These are phyloP conservation scores for Glaucidium brasilianum DNA, from an alignment of 2,113 vertebrate genomes.

Conservation along the genomic window DNA sequence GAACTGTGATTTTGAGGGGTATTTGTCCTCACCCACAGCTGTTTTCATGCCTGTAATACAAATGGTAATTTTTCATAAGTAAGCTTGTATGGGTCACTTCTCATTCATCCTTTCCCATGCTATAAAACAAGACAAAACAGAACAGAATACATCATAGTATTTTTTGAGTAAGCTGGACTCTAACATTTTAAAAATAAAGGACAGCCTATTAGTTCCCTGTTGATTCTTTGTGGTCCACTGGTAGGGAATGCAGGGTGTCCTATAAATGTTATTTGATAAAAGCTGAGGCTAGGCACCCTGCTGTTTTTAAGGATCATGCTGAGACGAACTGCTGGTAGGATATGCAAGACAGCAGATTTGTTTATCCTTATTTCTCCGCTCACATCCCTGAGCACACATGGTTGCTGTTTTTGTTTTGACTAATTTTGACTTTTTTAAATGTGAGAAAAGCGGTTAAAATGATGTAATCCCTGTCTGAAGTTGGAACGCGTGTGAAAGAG, in stretches of 20 bases:
- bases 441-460: constrained; percentile 64
- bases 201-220: constrained; percentile 3
- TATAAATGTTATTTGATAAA: constrained; percentile 56
- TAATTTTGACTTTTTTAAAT: constrained; percentile 64
- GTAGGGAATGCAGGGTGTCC: not conserved
- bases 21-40: not conserved
- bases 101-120: constrained; percentile 48
- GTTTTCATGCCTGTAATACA: not conserved
- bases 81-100: constrained; percentile 4
- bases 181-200: constrained; percentile 46
- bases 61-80: not conserved
- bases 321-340: constrained; percentile 30
- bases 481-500: constrained; percentile 52
- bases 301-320: constrained; percentile 48
- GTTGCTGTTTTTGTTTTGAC: constrained; percentile 73
- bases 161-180: not conserved
- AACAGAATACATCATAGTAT: not conserved
- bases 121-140: constrained; percentile 12
- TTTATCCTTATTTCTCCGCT: constrained; percentile 50
- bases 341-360: constrained; percentile 36
- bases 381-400: constrained; percentile 61
- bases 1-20: not conserved
- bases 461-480: constrained; percentile 50
- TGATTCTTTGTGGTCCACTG: constrained; percentile 28
- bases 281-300: constrained; percentile 32